Evolutionary conservation across 2,113 vertebrate genomes (phyloP), one percentile per base, ranked within the genome.

Genomic region (Larimichthys crocea): DNA sequence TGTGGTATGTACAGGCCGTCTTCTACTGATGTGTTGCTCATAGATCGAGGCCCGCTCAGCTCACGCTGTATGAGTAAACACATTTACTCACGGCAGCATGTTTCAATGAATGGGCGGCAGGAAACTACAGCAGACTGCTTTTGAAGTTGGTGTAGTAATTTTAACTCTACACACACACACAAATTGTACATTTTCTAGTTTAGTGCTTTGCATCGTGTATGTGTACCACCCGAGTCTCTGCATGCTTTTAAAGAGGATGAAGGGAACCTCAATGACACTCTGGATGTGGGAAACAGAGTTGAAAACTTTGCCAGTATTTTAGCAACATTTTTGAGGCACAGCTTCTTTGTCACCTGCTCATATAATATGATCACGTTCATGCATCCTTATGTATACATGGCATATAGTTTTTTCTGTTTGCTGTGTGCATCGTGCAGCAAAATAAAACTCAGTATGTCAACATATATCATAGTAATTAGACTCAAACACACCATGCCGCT

Each of bases 1-100:
- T 83, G 24, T 68, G 31, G n/a, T 65, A 73, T 79, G 67, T 80
- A 19, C 8, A 63, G 62, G 16, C 53, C 40, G 20, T 76, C 56
- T 42, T 79, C 40, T 40, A 22, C 63, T 86, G 71, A 44, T 44
- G 24, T 57, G 57, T 46, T 85, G 26, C 24, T 55, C 46, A 40
- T 71, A 79, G 61, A 84, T 87, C 78, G 49, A 83, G 82, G 84
- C 74, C 74, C 70, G 68, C 46, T 81, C 50, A 53, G 50, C 44
- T 77, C 26, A 35, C 57, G 16, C 55, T 72, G 22, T 55, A 65
- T 59, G 63, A 75, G 65, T 73, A 57, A 70, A 65, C 60, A 70
- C 63, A 59, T 87, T 79, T 63, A 63, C 68, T 67, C 50, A 48
- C 74, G 57, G 12, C 61, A 67, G n/a, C 49, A 7, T 24, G 22